Base-by-base conservation (phyloP, 1,140 invertebrate genomes). In the Pantala flavescens region DNA sequence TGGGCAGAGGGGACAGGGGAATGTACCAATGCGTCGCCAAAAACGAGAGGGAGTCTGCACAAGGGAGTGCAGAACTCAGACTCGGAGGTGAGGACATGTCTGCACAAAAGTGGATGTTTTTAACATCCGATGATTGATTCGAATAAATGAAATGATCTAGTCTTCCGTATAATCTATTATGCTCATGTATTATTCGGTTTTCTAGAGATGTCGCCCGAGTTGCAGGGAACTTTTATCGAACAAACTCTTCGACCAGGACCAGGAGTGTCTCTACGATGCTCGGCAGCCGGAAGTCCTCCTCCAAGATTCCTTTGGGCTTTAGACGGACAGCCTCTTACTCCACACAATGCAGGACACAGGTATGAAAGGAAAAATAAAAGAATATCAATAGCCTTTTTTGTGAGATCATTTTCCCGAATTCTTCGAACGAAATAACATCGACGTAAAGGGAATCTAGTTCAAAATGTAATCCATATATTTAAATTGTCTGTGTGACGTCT, bases 251-350 rank as follows among this genome's bases (percentile, higher is more conserved):
- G 83, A 24, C 82, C 81, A 7, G 85, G 84, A 11, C 79, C 82
- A 7, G 78, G 78, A 0, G 79, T 84, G 5, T 82, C 83, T 0
- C 76, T 86, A 9, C 81, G 80, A 16, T 86, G 85, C 77, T 79
- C 80, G 7, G 84, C 83, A 5, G 78, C 82, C 5, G 85, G 85
- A 0, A 85, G 82, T 77, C 85, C 85, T 9, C 78, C 80, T 2
- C 85, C 85, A 2, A 79, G 80, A 21, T 78, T 83, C 16, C 76
- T 79, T 0, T 83, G 82, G 82, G 75, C 74, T 11, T 55, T 83
- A 24, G 82, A 83, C 73, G 79, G 79, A 10, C 72, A 78, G 55
- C 74, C 79, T 0, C 73, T 81, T 21, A 75, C 78, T 24, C 73
- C 75, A 5, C 43, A 75, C 19, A 73, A 72, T n/a, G 21, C 43